Base-by-base conservation (phyloP, 2,797 vertebrate species). In the Heliangelus exortis region DNA sequence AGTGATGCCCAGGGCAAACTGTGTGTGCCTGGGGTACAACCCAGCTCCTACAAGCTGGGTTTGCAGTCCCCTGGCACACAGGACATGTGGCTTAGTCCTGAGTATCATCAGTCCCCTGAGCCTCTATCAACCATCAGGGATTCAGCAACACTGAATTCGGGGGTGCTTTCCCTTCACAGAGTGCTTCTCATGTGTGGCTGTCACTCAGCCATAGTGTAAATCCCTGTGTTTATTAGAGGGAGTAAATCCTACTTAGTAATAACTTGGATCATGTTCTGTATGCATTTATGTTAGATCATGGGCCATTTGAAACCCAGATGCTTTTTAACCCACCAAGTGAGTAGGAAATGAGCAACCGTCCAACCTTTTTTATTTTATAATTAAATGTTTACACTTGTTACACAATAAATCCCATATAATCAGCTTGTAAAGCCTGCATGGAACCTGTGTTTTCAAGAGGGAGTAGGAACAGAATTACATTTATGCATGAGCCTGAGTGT, bases 331-430 rank as follows among this genome's bases (percentile, higher is more conserved):
- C 51, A 86, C 76, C 54, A 75, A 82, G 66, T 12, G 58, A 86
- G 73, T 61, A 78, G 66, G 76, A 86, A 91, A 81, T 0, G 2
- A 95, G 59, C 91, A 79, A 45, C 45, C 8, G 0, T 78, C n/a
- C 65, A 83, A 54, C 7, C 33, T 81, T 83, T 93, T 80, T 75
- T 72, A 50, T 81, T 95, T 93, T 85, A 34, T 78, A 90, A 87
- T 95, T 90, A 88, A 91, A 92, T 87, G 72, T 95, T 93, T 92
- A 68, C 47, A 83, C 81, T 80, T 68, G 47, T 79, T 87, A 28
- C 50, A 71, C 68, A 76, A 57, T 87, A 93, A 95, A 90, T 90
- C 78, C 47, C 26, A 28, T 36, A 31, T 54, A 83, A 94, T 77
- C 84, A 92, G 33, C 25, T 47, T 47, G 23, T 39, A 78, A 84